phyloP scores from a whole-genome alignment of 2,888 invertebrate species.

The Synanthedon tipuliformis region DNA sequence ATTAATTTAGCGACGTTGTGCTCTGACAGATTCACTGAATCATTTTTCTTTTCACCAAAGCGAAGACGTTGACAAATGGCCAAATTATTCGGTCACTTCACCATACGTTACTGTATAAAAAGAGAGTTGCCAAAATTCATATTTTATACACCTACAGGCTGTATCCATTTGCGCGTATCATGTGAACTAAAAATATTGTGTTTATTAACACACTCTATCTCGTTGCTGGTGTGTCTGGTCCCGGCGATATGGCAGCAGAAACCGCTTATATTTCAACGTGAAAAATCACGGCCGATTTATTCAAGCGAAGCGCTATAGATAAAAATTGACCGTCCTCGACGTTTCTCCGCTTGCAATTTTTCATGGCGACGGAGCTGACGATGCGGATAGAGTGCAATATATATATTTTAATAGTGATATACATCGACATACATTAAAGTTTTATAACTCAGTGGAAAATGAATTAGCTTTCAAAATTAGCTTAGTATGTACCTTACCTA shows the following conservation, averaged over 20 bases:
- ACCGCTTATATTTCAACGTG: slow-evolving; percentile 50
- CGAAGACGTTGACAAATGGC: slow-evolving; percentile 61
- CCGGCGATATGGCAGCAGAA: slow-evolving; percentile 36
- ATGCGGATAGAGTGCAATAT: slow-evolving; percentile 4
- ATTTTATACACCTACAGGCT: slow-evolving; percentile 3
- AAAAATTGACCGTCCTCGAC: slow-evolving; percentile 44
- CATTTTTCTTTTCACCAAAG: slow-evolving; percentile 56
- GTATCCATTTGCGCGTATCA: slow-evolving; percentile 13
- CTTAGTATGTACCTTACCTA: too few species aligned
- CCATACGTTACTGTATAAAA: slow-evolving; percentile 8
- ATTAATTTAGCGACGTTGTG: slow-evolving; percentile 57
- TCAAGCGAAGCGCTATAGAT: slow-evolving; percentile 42
- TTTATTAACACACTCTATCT: slow-evolving; percentile 34
- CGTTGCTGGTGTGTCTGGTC: slow-evolving; percentile 18
- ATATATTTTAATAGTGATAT: slow-evolving; percentile 3
- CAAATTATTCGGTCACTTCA: slow-evolving; percentile 59
- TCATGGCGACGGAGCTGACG: slow-evolving; percentile 2
- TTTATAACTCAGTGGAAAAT: too few species aligned
- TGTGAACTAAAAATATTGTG: slow-evolving; percentile 25
- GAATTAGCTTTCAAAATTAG: too few species aligned
- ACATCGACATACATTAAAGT: neutral
- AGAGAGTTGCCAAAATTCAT: slow-evolving; percentile 4
- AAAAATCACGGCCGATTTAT: slow-evolving; percentile 54
- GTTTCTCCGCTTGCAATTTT: slow-evolving; percentile 9
- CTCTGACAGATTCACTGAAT: slow-evolving; percentile 59